Evolutionary conservation across 2,888 invertebrate species (phyloP).

Genomic region (Zaprionus obscuricornis): DNA sequence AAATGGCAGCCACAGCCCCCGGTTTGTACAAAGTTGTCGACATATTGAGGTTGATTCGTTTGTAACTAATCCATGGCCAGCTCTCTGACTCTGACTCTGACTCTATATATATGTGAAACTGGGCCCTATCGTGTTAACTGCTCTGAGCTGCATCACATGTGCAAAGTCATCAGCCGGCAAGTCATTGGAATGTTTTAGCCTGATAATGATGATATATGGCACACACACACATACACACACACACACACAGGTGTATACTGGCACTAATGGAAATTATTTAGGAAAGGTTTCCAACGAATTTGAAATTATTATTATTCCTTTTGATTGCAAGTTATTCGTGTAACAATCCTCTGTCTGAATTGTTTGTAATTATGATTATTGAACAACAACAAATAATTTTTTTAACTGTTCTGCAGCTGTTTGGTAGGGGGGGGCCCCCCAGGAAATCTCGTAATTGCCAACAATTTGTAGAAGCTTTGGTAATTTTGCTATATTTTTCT

Average conservation of each 20-base stretch:
- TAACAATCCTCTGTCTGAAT: constrained; percentile 21
- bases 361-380: constrained; percentile 45
- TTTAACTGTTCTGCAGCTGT: constrained; percentile 36
- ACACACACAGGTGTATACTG: constrained; percentile 31
- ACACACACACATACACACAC: constrained; percentile 7
- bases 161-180: constrained; percentile 69
- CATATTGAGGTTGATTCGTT: constrained; percentile 73
- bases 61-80: constrained; percentile 65
- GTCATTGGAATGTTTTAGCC: constrained; percentile 59
- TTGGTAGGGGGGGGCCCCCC: no score
- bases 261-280: constrained; percentile 52
- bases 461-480: constrained; percentile 50
- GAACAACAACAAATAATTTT: constrained; percentile 7
- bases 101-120: constrained; percentile 15
- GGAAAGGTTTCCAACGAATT: constrained; percentile 59
- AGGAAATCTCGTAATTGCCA: constrained; percentile 64
- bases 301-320: constrained; percentile 50
- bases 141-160: constrained; percentile 68
- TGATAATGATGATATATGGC: constrained; percentile 76
- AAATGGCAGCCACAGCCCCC: constrained; percentile 64
- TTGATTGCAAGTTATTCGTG: constrained; percentile 40
- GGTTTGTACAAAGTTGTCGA: constrained; percentile 72
- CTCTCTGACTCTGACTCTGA: background rate
- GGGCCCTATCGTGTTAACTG: constrained; percentile 45
- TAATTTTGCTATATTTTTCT: constrained; percentile 47